phyloP scores from a whole-genome alignment of 2,797 vertebrate genomes.

The Trachops cirrhosus region DNA sequence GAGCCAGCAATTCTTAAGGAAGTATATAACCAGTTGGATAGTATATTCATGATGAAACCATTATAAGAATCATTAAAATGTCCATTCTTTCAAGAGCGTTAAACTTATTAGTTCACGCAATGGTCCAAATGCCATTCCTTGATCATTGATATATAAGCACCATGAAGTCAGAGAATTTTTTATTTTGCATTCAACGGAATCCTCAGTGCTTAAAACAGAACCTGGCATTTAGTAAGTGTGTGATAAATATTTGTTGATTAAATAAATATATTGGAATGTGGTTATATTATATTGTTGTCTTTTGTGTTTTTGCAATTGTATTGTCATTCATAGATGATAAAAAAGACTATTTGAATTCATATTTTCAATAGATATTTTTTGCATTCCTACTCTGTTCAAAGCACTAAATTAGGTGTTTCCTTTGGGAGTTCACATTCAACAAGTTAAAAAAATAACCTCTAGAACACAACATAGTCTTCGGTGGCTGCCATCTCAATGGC shows the following conservation, averaged over 20 bases:
- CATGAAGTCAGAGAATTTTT: neutral
- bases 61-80: constrained; percentile 20
- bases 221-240: neutral
- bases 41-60: neutral
- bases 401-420: neutral
- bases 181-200: neutral
- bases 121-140: neutral
- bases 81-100: neutral
- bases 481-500: neutral
- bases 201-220: neutral
- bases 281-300: neutral
- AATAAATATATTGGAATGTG: neutral
- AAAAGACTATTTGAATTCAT: neutral
- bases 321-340: neutral
- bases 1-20: constrained; percentile 26
- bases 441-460: neutral
- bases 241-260: neutral
- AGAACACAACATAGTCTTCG: neutral
- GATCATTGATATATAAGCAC: neutral
- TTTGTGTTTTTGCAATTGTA: neutral
- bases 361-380: neutral
- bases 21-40: neutral
- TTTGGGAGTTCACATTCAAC: neutral
- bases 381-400: neutral
- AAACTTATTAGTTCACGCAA: neutral